Evolutionary conservation across 1,140 invertebrate genomes (phyloP).

Genomic region (Ostrea denselamellosa): DNA sequence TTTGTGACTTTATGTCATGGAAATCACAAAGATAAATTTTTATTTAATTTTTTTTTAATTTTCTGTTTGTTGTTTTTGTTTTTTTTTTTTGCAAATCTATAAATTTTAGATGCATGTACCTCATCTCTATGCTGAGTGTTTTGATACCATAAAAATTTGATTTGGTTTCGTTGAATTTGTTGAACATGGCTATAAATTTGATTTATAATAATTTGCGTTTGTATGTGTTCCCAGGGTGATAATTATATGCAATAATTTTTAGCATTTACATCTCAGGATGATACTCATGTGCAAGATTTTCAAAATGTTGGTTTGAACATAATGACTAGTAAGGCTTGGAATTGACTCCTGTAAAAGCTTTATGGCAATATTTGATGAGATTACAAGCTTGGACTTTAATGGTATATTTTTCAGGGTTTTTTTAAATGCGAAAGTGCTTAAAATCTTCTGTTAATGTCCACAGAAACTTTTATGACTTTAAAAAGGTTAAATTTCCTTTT

Average conservation of each 20-base stretch:
- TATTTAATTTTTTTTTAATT: no score
- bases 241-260: not conserved
- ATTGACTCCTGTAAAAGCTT: not conserved
- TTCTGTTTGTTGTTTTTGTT: no score
- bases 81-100: no score
- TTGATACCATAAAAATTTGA: no score
- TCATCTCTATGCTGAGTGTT: no score
- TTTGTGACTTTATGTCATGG: not conserved
- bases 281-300: not conserved
- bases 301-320: not conserved
- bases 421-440: not conserved
- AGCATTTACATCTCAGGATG: not conserved
- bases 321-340: not conserved
- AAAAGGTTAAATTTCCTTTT: slow-evolving; percentile 20
- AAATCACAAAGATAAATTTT: no score
- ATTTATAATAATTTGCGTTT: not conserved
- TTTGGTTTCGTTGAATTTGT: not conserved
- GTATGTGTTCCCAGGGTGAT: not conserved
- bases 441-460: not conserved
- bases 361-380: slow-evolving; percentile 28
- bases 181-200: not conserved
- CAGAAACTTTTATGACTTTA: not conserved
- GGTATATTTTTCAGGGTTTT: not conserved
- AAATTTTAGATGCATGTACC: no score
- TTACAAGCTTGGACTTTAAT: not conserved